Evolutionary conservation across 2,888 invertebrate genomes (phyloP).

Genomic region (Tenthredo notha): DNA sequence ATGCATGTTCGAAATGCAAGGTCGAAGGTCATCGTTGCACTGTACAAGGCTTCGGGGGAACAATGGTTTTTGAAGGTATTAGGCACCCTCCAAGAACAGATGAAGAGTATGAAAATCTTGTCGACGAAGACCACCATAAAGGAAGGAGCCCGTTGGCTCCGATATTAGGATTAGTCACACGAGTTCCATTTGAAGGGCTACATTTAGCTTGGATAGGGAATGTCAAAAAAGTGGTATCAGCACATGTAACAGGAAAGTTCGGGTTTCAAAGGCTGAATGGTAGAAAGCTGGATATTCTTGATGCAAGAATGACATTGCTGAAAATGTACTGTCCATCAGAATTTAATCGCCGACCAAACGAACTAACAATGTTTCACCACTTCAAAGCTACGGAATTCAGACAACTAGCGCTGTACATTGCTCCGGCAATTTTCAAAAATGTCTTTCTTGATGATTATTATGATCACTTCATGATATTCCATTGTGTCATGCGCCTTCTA

Average conservation of each 20-base stretch:
- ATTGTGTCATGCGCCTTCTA: background rate
- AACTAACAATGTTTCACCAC: constrained; percentile 12
- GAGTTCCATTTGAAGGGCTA: constrained; percentile 21
- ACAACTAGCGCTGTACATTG: background rate
- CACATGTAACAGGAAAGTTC: constrained; percentile 14
- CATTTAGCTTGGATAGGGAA: constrained; percentile 2
- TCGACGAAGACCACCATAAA: constrained; percentile 53
- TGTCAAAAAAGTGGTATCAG: background rate
- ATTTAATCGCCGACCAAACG: constrained; percentile 13
- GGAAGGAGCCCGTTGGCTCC: constrained; percentile 29
- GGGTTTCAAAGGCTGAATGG: background rate
- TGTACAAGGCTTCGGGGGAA: background rate
- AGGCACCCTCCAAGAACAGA: constrained; percentile 29
- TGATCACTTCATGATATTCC: background rate
- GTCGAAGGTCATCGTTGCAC: constrained; percentile 34
- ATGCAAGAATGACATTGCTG: constrained; percentile 13
- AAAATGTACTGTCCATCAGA: background rate
- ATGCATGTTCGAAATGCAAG: constrained; percentile 55
- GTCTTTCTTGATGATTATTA: background rate
- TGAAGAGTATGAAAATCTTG: constrained; percentile 21
- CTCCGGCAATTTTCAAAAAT: background rate
- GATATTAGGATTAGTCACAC: background rate
- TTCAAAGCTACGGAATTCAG: background rate
- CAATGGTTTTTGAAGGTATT: constrained; percentile 51
- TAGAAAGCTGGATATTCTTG: constrained; percentile 28